Evolutionary conservation across 1,140 invertebrate genomes (phyloP).

Genomic region (Reticulitermes speratus): DNA sequence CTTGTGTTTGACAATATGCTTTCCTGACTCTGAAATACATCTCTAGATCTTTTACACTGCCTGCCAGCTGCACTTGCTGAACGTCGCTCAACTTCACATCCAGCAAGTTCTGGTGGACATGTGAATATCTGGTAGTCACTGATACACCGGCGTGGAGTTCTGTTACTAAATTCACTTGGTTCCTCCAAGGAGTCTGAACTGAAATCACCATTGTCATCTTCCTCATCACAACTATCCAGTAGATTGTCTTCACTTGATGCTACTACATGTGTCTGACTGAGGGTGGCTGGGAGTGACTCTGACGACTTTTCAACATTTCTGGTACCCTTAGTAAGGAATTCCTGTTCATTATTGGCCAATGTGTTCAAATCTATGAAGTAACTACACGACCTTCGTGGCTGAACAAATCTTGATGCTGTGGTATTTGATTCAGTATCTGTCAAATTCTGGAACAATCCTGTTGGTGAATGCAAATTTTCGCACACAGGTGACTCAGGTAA

Average conservation of each 20-base stretch:
- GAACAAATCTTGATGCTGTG: slow-evolving; percentile 45
- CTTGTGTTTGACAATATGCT: slow-evolving; percentile 66
- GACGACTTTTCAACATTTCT: slow-evolving; percentile 44
- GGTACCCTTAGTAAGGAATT: background rate
- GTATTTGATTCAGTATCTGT: slow-evolving; percentile 21
- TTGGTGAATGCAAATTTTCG: slow-evolving; percentile 43
- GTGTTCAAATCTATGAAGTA: slow-evolving; percentile 49
- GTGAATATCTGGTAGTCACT: slow-evolving; percentile 75
- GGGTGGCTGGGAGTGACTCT: slow-evolving; percentile 26
- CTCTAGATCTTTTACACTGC: background rate
- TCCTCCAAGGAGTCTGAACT: slow-evolving; percentile 75
- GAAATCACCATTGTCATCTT: slow-evolving; percentile 59
- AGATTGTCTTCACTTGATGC: slow-evolving; percentile 29
- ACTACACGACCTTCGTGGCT: slow-evolving; percentile 48
- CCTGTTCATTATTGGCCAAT: slow-evolving; percentile 39
- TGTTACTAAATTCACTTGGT: slow-evolving; percentile 58
- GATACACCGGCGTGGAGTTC: slow-evolving; percentile 60
- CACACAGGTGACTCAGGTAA: slow-evolving; percentile 52
- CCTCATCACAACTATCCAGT: slow-evolving; percentile 22
- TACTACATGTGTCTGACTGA: background rate
- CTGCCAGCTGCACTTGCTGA: slow-evolving; percentile 21
- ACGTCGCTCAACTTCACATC: background rate
- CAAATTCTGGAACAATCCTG: slow-evolving; percentile 25
- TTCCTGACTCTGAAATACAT: slow-evolving; percentile 63
- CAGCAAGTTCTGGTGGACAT: background rate